phyloP scores from a whole-genome alignment of 2,113 vertebrate species.

The Typhlomys cinereus region DNA sequence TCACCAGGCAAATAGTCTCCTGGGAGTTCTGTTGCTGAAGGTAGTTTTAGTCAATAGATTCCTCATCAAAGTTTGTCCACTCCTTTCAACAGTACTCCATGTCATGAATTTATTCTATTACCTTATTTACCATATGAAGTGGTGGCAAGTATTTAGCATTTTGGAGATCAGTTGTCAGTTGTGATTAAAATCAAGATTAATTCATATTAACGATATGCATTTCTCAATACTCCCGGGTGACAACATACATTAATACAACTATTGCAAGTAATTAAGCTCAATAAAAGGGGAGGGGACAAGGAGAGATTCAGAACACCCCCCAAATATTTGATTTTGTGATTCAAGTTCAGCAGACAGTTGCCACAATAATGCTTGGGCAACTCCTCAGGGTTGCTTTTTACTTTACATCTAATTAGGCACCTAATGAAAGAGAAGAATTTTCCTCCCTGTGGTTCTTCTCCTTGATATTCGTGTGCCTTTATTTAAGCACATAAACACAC shows the following conservation, averaged over 20 bases:
- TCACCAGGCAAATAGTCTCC: conserved; percentile 40
- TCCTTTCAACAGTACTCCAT: conserved; percentile 56
- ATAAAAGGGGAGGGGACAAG: conserved; percentile 77
- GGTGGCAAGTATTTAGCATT: conserved; percentile 82
- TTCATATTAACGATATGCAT: conserved; percentile 89
- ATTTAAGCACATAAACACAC: conserved; percentile 56
- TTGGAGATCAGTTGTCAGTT: conserved; percentile 86
- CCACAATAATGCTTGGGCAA: conserved; percentile 57
- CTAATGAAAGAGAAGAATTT: conserved; percentile 75
- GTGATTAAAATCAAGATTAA: conserved; percentile 90
- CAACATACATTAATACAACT: conserved; percentile 87
- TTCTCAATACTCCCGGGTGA: conserved; percentile 85
- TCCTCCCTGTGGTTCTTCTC: conserved; percentile 63
- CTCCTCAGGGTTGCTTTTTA: conserved; percentile 74
- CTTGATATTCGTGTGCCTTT: conserved; percentile 65
- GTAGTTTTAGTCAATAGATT: conserved; percentile 56
- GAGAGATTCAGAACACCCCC: conserved; percentile 69
- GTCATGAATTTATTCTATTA: conserved; percentile 76
- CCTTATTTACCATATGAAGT: conserved; percentile 80
- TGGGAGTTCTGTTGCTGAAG: conserved; percentile 28
- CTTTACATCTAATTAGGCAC: conserved; percentile 78
- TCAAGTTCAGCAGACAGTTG: conserved; percentile 78
- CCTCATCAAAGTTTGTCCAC: conserved; percentile 78
- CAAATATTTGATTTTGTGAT: conserved; percentile 75
- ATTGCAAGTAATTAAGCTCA: conserved; percentile 87